Evolutionary conservation across 2,113 vertebrate species (phyloP), one percentile per base, ranked within the genome.

Genomic region (Cephalopterus ornatus): DNA sequence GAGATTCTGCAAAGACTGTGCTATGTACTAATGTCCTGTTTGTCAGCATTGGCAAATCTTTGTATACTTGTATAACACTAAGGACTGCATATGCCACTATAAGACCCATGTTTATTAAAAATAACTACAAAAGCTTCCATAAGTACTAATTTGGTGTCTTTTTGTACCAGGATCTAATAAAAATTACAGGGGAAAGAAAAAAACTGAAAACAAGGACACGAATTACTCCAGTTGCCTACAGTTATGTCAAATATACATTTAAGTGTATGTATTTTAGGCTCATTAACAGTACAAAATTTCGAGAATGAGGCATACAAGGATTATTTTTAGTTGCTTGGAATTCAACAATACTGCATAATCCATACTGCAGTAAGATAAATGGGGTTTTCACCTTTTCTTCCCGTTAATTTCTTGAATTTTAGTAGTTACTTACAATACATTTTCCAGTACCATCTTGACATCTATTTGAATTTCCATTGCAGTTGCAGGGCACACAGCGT

Each of bases 371-470:
- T 42, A 75, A 73, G 47, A 28, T 11, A 67, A 53, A 22, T 26
- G 4, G 0, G 14, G 53, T 83, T 65, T 23, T 12, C 16, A 27
- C 12, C 11, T n/a, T 72, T 79, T 91, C 37, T 37, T 9, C 13
- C 53, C 27, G 49, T n/a, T 80, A 5, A 42, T 72, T 72, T 33
- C 76, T 50, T 50, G 21, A 50, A 59, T 22, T 28, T 32, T 77
- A 49, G 28, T 41, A 24, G n/a, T 61, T 97, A 98, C 99, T 99
- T 98, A 99, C 99, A 96, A 99, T 97, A 81, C 99, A 99, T 94
- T 86, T 98, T 89, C 99, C 99, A 2, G 98, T 98, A 78, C 91
- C 96, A 28, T 99, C 99, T 35, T 98, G 98, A 90, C 99, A 99
- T 80, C 98, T 97, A 6, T 97, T 79, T 16, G 99, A 98, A 89